Conservation (phyloP, 2,797 vertebrate genomes). For the Euthynnus affinis region DNA sequence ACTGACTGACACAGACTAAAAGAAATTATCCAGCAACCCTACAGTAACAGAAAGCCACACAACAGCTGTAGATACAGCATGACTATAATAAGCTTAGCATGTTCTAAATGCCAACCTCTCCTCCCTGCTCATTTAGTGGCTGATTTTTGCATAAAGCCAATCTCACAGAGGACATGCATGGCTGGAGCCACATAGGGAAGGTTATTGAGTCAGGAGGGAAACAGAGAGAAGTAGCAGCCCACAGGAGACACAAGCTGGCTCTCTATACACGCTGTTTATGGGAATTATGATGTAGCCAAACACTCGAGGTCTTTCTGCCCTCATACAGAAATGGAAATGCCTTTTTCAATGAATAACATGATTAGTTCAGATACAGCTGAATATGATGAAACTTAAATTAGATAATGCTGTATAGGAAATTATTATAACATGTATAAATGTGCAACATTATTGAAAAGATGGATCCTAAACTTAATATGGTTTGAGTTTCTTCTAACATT, state of each 20-base stretch:
- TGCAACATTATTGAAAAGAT: too few species aligned
- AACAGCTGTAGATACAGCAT: slow-evolving; percentile 23
- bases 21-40: neutral
- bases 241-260: slow-evolving; percentile 16
- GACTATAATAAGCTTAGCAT: slow-evolving; percentile 11
- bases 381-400: too few species aligned
- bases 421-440: too few species aligned
- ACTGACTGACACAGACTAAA: neutral
- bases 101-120: slow-evolving; percentile 41
- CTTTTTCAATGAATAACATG: neutral
- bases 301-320: neutral
- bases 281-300: slow-evolving; percentile 5
- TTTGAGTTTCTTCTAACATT: too few species aligned
- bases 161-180: slow-evolving; percentile 39
- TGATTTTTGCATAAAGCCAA: slow-evolving; percentile 41
- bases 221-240: slow-evolving; percentile 14
- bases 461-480: too few species aligned
- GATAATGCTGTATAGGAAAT: too few species aligned
- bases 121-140: slow-evolving; percentile 32
- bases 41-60: neutral
- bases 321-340: neutral
- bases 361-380: neutral
- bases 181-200: slow-evolving; percentile 29
- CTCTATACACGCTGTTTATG: slow-evolving; percentile 1
- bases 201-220: slow-evolving; percentile 4